Conservation (phyloP, 2,797 vertebrate genomes). For the Sebastes wilsoni region DNA sequence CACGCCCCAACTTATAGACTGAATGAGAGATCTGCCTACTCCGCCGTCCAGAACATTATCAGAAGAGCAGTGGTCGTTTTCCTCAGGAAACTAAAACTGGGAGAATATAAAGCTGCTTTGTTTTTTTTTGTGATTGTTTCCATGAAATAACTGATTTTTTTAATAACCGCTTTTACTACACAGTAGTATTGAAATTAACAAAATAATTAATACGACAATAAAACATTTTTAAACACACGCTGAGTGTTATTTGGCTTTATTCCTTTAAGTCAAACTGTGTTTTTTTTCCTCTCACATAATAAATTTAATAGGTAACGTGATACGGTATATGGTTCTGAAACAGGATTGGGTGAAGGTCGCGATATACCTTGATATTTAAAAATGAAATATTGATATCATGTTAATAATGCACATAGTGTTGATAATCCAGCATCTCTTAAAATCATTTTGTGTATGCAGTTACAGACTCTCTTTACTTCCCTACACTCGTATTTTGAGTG, state of each 20-base stretch:
- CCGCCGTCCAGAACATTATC: background rate
- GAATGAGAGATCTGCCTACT: constrained; percentile 6
- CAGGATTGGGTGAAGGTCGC: too few relatives aligned
- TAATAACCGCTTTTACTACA: constrained; percentile 27
- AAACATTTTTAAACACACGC: background rate
- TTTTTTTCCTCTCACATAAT: background rate
- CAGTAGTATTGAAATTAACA: constrained; percentile 9
- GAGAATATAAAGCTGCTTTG: constrained; percentile 3
- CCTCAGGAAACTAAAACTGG: background rate
- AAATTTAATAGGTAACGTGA: background rate
- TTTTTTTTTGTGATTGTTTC: constrained; percentile 58
- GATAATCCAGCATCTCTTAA: too few relatives aligned
- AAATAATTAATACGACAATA: constrained; percentile 17
- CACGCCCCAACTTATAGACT: constrained; percentile 90
- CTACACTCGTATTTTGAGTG: too few relatives aligned
- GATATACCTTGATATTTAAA: too few relatives aligned
- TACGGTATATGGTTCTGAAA: background rate
- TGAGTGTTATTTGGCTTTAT: background rate
- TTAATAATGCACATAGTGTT: too few relatives aligned
- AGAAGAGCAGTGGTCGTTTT: constrained; percentile 8
- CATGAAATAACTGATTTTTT: constrained; percentile 57
- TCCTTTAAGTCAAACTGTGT: background rate
- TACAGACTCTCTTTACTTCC: too few relatives aligned
- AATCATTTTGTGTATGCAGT: too few relatives aligned
- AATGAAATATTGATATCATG: too few relatives aligned